Evolutionary conservation across 2,888 invertebrate genomes (phyloP), one percentile per base, ranked within the genome.

Genomic region (Gari tellinella): DNA sequence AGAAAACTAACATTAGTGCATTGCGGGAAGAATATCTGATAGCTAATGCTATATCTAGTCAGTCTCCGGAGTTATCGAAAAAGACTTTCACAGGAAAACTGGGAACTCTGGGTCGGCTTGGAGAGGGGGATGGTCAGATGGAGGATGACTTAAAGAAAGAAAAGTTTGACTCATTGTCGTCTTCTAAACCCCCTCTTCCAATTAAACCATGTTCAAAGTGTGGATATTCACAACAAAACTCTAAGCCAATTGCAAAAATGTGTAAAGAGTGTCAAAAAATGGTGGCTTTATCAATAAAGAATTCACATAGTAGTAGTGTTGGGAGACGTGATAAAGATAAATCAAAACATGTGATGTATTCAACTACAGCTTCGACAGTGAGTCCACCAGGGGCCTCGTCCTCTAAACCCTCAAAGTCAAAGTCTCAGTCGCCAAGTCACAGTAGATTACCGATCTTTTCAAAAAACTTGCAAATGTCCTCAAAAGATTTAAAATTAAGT

Each of bases 121-220:
- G 55, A 15, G 79, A 72, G 26, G 81, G 65, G 15, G 81, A 83
- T 67, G 74, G 75, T 43, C 74, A 75, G 55, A 72, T 70, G 40
- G 75, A 81, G 48, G 69, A 70, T 43, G 63, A 64, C 46, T 60
- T 63, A 19, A 66, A 60, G 38, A 79, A 70, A 61, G 74, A 67
- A 55, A 72, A 64, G 63, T 37, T 52, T 62, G 72, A 73, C 41
- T 55, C 53, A 46, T 57, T 65, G 51, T 56, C 46, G 26, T 49
- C 80, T 70, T 61, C 81, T 17, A 87, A 87, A 80, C 86, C 86
- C 23, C 86, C 88, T 5, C 84, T 88, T 51, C 87, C 89, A 19
- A 67, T 78, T n/a, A 87, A 87, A 80, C 77, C 81, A 15, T 77
- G 77, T 43, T 79, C 67, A 43, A 78, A 81, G 61, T 79, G 76